Evolutionary conservation across 2,113 vertebrate species (phyloP).

Genomic region (Chrysemys picta): DNA sequence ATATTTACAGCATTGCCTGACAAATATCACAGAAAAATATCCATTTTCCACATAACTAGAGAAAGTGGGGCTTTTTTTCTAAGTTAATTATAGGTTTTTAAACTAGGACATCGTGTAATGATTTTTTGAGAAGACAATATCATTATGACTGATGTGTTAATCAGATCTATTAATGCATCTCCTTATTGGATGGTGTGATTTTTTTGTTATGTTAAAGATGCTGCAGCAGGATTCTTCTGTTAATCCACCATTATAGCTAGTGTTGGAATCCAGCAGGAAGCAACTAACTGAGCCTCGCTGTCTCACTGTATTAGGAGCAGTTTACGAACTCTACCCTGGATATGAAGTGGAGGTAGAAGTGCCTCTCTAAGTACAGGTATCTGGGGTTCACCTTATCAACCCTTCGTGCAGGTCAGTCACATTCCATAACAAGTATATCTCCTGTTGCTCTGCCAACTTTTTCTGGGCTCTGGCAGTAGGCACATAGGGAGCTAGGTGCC

Average conservation of each 20-base stretch:
- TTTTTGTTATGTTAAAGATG: not conserved
- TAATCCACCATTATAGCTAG: not conserved
- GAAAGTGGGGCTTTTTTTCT: not conserved
- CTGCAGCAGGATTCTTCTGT: not conserved
- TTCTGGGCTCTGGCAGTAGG: not conserved
- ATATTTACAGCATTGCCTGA: not conserved
- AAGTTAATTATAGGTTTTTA: not conserved
- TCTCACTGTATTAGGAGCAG: not conserved
- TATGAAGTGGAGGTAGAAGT: too few species aligned
- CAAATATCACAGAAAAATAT: not conserved
- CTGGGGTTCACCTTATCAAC: too few species aligned
- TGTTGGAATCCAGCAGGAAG: not conserved
- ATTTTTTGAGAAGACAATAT: not conserved
- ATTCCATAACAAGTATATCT: too few species aligned
- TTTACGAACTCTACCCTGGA: not conserved
- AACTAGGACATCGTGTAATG: not conserved
- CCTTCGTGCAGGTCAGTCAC: too few species aligned
- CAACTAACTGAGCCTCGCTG: not conserved
- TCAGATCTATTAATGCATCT: not conserved
- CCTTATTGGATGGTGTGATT: not conserved
- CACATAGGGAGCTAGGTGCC: too few species aligned
- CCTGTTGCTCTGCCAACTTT: not conserved
- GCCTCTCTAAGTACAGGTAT: too few species aligned
- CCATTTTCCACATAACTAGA: not conserved
- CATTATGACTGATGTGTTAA: not conserved